These are phyloP conservation scores for Exephanes ischioxanthus DNA, from an alignment of 2,888 invertebrate species.

Conservation along the genomic window DNA sequence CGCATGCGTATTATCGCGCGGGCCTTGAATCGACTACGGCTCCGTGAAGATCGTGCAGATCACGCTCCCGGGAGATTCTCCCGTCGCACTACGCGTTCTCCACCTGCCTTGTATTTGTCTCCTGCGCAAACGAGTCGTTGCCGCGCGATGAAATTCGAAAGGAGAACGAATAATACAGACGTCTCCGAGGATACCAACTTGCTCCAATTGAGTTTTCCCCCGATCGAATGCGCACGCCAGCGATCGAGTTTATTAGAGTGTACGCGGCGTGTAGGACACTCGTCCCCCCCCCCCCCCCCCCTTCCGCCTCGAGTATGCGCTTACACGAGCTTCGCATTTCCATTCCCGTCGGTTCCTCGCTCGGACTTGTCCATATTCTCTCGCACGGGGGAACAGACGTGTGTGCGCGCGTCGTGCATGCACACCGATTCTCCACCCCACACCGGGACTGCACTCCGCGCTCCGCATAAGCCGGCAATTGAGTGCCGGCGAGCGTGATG, in stretches of 20 bases:
- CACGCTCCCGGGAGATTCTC: background rate
- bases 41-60: background rate
- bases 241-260: conserved; percentile 56
- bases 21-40: conserved; percentile 3
- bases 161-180: conserved; percentile 46
- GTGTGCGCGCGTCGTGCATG: background rate
- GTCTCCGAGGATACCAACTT: conserved; percentile 36
- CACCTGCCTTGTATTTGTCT: conserved; percentile 13
- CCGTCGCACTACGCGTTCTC: too few relatives aligned
- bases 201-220: conserved; percentile 54
- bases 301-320: conserved; percentile 32
- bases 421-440: conserved; percentile 5
- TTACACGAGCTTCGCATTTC: conserved; percentile 46
- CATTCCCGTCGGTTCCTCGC: conserved; percentile 62
- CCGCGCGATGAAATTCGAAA: background rate
- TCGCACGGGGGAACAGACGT: background rate
- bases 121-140: background rate
- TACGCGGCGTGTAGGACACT: conserved; percentile 30
- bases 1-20: conserved; percentile 37
- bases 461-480: conserved; percentile 58
- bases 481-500: conserved; percentile 52
- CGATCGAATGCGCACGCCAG: conserved; percentile 7
- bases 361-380: conserved; percentile 40
- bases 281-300: background rate
- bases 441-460: conserved; percentile 42